phyloP scores from a whole-genome alignment of 2,888 invertebrate genomes.

The Coleophora flavipennella region DNA sequence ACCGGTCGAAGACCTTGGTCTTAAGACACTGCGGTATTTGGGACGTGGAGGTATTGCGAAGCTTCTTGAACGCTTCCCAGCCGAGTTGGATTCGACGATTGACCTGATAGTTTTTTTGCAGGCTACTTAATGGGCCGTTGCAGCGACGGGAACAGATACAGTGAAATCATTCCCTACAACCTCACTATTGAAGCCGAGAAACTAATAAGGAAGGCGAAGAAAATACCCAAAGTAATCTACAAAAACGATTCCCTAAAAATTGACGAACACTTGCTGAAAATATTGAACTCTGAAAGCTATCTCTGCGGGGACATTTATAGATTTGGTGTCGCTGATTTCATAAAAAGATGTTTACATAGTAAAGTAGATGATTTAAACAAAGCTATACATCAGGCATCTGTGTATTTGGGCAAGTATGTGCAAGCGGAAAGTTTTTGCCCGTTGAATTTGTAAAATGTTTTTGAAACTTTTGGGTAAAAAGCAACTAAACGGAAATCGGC shows the following conservation, averaged over 20 bases:
- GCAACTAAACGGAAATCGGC: too few relatives aligned
- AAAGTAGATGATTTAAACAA: slow-evolving; percentile 44
- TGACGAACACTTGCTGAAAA: slow-evolving; percentile 32
- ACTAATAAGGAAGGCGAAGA: slow-evolving; percentile 46
- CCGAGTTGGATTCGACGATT: too few relatives aligned
- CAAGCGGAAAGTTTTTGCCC: too few relatives aligned
- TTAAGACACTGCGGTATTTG: too few relatives aligned
- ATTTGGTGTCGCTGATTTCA: slow-evolving; percentile 41
- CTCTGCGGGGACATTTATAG: slow-evolving; percentile 37
- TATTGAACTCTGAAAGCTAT: slow-evolving; percentile 38
- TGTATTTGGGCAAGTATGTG: slow-evolving; percentile 35
- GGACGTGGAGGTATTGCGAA: too few relatives aligned
- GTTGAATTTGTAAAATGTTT: too few relatives aligned
- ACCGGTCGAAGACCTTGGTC: too few relatives aligned
- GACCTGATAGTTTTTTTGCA: slow-evolving; percentile 24
- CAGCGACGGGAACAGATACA: slow-evolving; percentile 32
- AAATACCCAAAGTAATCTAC: slow-evolving; percentile 44
- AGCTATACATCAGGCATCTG: slow-evolving; percentile 44
- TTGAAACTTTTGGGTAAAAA: too few relatives aligned
- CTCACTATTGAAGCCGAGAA: slow-evolving; percentile 40
- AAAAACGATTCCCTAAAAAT: slow-evolving; percentile 46
- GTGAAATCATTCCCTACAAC: slow-evolving; percentile 43
- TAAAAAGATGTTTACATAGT: slow-evolving; percentile 39
- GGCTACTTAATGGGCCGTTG: slow-evolving; percentile 52
- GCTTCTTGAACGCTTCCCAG: too few relatives aligned